Percentiles rank a stretch among this genome's conserved stretches.
Conservation (phyloP, 2,888 invertebrate species). For the Pyrrhia umbra region DNA sequence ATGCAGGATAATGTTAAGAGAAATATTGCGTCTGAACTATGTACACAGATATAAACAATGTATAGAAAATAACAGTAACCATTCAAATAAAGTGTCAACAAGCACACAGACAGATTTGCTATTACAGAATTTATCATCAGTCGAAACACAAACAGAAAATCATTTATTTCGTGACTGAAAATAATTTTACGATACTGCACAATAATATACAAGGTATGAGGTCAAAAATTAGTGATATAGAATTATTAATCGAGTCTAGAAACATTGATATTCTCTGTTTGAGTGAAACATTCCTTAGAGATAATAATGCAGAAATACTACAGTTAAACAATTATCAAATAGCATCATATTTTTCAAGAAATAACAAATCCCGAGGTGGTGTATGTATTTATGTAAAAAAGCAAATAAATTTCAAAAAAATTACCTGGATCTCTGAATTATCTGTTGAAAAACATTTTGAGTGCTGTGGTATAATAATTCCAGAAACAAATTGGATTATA, state of each 20-base stretch:
- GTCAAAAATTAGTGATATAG: background rate
- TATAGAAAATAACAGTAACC: background rate
- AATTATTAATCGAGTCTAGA: background rate
- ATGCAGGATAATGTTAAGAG: background rate
- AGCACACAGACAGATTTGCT: background rate
- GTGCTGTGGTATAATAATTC: conserved; percentile 4
- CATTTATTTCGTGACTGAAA: background rate
- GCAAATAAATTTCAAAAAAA: background rate
- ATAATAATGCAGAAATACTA: background rate
- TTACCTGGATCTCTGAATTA: background rate
- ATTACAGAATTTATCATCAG: background rate
- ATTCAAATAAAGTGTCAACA: background rate
- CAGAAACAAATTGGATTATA: conserved; percentile 1
- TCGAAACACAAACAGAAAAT: background rate
- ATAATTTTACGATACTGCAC: background rate
- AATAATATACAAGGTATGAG: conserved; percentile 1
- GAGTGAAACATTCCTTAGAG: background rate
- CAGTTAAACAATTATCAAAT: background rate
- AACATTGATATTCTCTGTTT: background rate
- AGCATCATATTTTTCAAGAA: conserved; percentile 1
- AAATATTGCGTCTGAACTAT: conserved; percentile 1
- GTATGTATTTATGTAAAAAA: background rate
- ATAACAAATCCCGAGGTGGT: background rate
- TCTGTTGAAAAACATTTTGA: conserved; percentile 1
- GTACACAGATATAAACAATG: background rate